Percentiles rank a stretch among this genome's conserved stretches.
Conservation (phyloP, 2,113 vertebrate genomes). For the Tychaedon coryphoeus region DNA sequence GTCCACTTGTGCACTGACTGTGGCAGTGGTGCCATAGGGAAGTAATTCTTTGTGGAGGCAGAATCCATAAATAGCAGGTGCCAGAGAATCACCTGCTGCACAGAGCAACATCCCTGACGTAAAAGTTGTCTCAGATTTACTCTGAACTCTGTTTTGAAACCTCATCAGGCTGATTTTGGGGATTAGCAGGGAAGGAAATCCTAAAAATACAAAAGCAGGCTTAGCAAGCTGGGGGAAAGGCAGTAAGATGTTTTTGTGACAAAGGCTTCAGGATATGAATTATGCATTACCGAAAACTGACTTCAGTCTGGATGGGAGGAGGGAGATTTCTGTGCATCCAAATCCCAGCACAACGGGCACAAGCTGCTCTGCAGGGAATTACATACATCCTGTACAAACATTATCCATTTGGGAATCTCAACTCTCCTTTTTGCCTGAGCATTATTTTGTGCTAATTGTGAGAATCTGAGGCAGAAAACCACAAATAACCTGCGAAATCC, state of each 20-base stretch:
- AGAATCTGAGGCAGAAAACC: background rate
- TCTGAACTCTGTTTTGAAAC: background rate
- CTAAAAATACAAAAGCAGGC: slow-evolving; percentile 21
- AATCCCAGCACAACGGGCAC: background rate
- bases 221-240: background rate
- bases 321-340: background rate
- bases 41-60: background rate
- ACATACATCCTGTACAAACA: background rate
- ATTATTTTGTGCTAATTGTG: background rate
- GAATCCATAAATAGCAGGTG: background rate
- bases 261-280: slow-evolving; percentile 38
- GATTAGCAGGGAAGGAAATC: slow-evolving; percentile 17
- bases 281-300: slow-evolving; percentile 22
- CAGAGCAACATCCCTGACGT: background rate
- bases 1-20: background rate
- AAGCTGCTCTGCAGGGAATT: background rate
- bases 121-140: background rate
- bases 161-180: background rate
- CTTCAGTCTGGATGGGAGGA: background rate
- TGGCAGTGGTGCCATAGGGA: background rate
- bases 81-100: background rate
- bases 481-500: background rate
- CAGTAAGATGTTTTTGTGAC: slow-evolving; percentile 15
- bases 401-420: background rate
- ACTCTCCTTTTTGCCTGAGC: background rate